Base-by-base conservation (phyloP, 2,888 invertebrate genomes). In the Ennomos erosarius region DNA sequence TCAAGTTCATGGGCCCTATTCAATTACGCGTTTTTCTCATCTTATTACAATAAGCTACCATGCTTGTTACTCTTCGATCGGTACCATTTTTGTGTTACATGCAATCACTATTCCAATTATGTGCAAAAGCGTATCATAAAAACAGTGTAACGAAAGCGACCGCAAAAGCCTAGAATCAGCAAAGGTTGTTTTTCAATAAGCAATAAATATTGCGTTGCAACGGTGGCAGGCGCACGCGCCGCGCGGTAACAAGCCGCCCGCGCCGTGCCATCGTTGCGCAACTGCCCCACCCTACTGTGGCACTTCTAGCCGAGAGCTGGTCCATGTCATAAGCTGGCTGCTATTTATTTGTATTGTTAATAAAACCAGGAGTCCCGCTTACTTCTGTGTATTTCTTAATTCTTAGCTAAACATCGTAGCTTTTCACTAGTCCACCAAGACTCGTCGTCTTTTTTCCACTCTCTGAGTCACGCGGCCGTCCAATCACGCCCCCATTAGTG, bases 201-300 rank as follows among this genome's bases (percentile, higher is more conserved):
- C 88, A 88, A 90, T 92, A 92, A 92, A 92, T 90, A 90, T 89
- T 84, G 85, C 82, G 85, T 85, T 81, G 86, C 86, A 88, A 87
- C 86, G 81, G 90, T 84, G 87, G 88, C 85, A 77, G 68, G 81
- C 84, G 88, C 88, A 84, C 87, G 87, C 88, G 85, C 85, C 81
- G 82, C 57, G 61, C 62, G 53, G 84, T 90, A 90, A 90, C 90
- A 86, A 90, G 88, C 73, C 77, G 81, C 78, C 79, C 75, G 80
- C 69, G 68, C 77, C 87, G 88, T 81, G 84, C 86, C 88, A 87
- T 88, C 89, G 89, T 90, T 90, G 88, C 82, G 89, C 87, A 90
- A 90, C 80, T 78, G 90, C 91, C 88, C 90, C 90, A 89, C 90
- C 90, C 90, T 81, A 79, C 76, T 64, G 71, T 76, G 84, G 79